A percentile compares a stretch with the other conserved stretches of the same genome.
Evolutionary conservation across 1,140 invertebrate species (phyloP).

Genomic region (Pinna nobilis): DNA sequence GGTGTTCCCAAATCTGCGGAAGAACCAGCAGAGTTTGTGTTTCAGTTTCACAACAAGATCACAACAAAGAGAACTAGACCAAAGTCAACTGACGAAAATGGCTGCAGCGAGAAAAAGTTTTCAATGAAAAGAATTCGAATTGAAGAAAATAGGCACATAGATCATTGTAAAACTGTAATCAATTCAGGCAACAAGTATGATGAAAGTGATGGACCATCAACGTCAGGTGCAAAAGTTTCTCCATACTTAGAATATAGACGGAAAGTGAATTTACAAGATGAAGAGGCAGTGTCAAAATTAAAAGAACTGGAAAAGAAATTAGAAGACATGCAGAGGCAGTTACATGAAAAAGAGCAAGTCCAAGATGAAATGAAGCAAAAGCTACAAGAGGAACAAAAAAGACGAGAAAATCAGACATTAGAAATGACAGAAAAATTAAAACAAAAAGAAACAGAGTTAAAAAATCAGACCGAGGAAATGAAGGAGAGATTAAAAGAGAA

Average conservation of each 20-base stretch:
- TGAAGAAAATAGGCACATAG: no score
- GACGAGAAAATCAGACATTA: constrained; percentile 47
- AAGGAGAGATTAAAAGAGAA: constrained; percentile 38
- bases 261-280: constrained; percentile 49
- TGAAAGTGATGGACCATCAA: constrained; percentile 1
- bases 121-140: constrained; percentile 40
- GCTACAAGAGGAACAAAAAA: constrained; percentile 58
- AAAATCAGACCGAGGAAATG: constrained; percentile 32
- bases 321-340: constrained; percentile 75
- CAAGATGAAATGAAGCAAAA: constrained; percentile 54
- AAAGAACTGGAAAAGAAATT: constrained; percentile 57
- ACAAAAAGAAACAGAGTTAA: constrained; percentile 34
- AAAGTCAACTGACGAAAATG: constrained; percentile 36
- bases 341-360: constrained; percentile 75
- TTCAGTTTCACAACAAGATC: constrained; percentile 55
- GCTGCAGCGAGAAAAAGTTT: constrained; percentile 20
- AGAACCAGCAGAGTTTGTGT: constrained; percentile 62
- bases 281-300: constrained; percentile 44
- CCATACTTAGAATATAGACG: constrained; percentile 52
- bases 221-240: constrained; percentile 20
- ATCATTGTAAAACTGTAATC: constrained; percentile 26
- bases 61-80: constrained; percentile 51
- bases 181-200: neutral
- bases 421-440: constrained; percentile 39
- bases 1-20: constrained; percentile 56